phyloP scores from a whole-genome alignment of 2,113 vertebrate species.

The Gambusia holbrooki region DNA sequence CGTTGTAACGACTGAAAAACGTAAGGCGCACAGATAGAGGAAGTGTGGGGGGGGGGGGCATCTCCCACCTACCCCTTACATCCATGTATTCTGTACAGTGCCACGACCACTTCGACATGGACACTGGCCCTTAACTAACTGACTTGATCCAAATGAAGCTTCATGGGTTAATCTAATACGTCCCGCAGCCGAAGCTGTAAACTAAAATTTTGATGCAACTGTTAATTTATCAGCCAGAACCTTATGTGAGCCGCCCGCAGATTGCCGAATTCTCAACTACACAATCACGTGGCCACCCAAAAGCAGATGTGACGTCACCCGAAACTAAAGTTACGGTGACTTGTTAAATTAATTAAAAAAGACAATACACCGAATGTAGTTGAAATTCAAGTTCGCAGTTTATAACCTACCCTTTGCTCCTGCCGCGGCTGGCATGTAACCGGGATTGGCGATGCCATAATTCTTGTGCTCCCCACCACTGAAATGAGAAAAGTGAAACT shows the following conservation, averaged over 20 bases:
- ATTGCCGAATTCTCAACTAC: not conserved
- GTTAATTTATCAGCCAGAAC: not conserved
- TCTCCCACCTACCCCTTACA: too few species aligned
- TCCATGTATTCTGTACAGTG: too few species aligned
- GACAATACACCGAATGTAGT: not conserved
- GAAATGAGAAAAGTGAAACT: constrained; percentile 34
- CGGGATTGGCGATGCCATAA: constrained; percentile 63
- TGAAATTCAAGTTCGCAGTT: fast-evolving
- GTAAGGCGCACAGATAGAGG: too few species aligned
- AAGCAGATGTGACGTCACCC: not conserved
- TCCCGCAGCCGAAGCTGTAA: not conserved
- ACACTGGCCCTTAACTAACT: too few species aligned
- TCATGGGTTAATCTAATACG: not conserved
- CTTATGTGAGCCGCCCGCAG: not conserved
- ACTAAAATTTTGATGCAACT: not conserved
- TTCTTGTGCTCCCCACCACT: constrained; percentile 17
- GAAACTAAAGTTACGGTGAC: not conserved
- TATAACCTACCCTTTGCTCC: constrained; percentile 36
- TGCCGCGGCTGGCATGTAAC: constrained; percentile 29
- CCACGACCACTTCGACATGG: too few species aligned
- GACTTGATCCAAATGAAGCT: not conserved
- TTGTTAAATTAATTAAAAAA: not conserved
- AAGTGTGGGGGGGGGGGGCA: too few species aligned
- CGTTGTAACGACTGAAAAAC: too few species aligned
- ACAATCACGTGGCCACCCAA: too few species aligned